phyloP scores from a whole-genome alignment of 2,888 invertebrate species.

The Venustoraphidia nigricollis region DNA sequence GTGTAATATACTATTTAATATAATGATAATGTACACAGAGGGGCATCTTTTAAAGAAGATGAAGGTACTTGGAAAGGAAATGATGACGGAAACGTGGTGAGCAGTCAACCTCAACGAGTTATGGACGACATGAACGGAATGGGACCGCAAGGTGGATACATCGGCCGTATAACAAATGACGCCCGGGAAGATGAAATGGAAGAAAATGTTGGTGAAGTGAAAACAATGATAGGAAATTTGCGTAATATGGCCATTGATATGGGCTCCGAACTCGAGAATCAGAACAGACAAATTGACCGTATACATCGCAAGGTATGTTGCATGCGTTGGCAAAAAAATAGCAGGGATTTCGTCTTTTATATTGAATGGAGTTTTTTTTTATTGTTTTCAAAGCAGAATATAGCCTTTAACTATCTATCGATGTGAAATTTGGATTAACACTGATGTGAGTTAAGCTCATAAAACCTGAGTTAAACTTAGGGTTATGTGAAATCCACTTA shows the following conservation, averaged over 20 bases:
- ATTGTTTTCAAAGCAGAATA: no score
- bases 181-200: slow-evolving; percentile 99
- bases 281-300: slow-evolving; percentile 93
- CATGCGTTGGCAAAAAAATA: no score
- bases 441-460: no score
- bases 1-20: no score
- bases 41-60: slow-evolving; percentile 83
- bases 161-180: slow-evolving; percentile 94
- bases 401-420: no score
- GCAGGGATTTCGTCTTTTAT: no score
- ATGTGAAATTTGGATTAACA: no score
- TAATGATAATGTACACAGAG: slow-evolving; percentile 30
- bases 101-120: slow-evolving; percentile 86
- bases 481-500: no score
- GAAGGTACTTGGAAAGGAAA: slow-evolving; percentile 98
- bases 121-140: slow-evolving; percentile 90
- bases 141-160: slow-evolving; percentile 86
- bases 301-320: slow-evolving; percentile 86
- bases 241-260: slow-evolving; percentile 99
- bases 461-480: no score
- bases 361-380: no score
- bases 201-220: slow-evolving; percentile 93
- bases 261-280: slow-evolving; percentile 95
- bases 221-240: slow-evolving; percentile 95
- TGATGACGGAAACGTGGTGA: slow-evolving; percentile 95